Evolutionary conservation across 1,140 invertebrate genomes (phyloP).

Genomic region (Ctenoplectra terminalis): DNA sequence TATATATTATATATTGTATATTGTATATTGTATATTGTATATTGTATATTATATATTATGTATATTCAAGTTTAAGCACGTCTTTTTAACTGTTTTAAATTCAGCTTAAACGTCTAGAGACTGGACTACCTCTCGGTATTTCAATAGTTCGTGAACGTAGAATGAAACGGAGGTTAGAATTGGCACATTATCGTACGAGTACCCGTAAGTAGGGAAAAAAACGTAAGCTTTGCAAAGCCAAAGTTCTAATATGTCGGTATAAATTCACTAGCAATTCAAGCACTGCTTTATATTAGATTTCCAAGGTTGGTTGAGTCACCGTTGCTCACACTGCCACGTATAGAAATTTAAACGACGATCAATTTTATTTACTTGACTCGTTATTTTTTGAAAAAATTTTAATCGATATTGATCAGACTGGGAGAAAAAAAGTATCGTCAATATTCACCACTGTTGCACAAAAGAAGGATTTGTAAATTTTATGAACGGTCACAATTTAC

Average conservation of each 20-base stretch:
- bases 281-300: not conserved
- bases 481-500: not conserved
- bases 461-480: not conserved
- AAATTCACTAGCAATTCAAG: not conserved
- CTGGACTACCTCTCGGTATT: not conserved
- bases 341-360: not conserved
- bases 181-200: not conserved
- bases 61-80: not conserved
- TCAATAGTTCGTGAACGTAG: not conserved
- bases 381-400: not conserved
- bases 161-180: conserved; percentile 4
- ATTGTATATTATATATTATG: too few relatives aligned
- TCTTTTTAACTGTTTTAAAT: not conserved
- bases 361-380: not conserved
- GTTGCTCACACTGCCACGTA: not conserved
- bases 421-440: not conserved
- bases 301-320: not conserved
- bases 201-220: not conserved
- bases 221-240: not conserved
- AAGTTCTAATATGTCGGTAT: too few relatives aligned
- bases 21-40: too few relatives aligned
- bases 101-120: too few relatives aligned
- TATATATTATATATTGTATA: too few relatives aligned
- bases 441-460: not conserved
- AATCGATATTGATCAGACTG: not conserved